Conservation (phyloP, 2,113 vertebrate genomes). For the Eudyptes chrysolophus region DNA sequence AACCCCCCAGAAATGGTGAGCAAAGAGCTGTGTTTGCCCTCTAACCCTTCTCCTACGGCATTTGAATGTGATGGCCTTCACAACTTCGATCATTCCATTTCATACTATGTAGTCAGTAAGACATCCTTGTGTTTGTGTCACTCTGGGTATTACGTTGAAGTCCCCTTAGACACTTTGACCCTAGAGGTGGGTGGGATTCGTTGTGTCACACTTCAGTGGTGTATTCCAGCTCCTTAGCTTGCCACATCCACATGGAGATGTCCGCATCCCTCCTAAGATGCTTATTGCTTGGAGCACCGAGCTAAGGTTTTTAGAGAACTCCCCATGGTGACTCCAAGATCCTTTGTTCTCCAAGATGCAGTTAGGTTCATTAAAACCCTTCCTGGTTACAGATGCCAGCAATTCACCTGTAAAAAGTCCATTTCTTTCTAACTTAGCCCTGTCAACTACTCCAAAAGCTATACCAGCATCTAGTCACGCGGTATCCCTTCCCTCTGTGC, state of each 20-base stretch:
- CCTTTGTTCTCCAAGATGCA: neutral
- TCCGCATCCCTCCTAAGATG: neutral
- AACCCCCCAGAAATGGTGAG: neutral
- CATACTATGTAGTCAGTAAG: neutral
- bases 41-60: neutral
- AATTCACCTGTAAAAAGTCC: no score
- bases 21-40: neutral
- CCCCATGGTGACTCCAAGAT: neutral
- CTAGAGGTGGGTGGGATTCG: neutral
- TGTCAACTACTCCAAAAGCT: neutral
- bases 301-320: neutral
- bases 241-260: fast-evolving
- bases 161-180: no score
- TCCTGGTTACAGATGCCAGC: neutral
- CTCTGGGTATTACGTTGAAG: neutral
- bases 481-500: neutral
- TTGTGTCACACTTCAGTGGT: neutral
- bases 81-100: fast-evolving
- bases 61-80: neutral
- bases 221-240: neutral
- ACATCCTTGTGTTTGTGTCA: no score
- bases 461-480: neutral
- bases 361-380: neutral
- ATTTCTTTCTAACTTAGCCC: neutral
- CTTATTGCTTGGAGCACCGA: neutral